Conservation (phyloP, 2,113 vertebrate genomes). For the Xenus cinereus region DNA sequence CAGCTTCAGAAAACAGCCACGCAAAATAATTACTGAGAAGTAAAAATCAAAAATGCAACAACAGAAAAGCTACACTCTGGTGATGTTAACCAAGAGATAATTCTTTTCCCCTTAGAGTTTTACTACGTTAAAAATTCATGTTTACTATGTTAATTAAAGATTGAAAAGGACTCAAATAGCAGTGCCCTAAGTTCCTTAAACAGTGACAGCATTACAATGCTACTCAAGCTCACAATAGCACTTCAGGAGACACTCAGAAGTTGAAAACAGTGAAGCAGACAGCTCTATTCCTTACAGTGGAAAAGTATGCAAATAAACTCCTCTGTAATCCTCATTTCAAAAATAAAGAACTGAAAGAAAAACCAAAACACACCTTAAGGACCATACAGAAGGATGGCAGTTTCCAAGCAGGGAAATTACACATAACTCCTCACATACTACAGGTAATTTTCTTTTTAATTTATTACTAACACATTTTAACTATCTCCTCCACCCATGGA, state of each 20-base stretch:
- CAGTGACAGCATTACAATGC: background rate
- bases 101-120: background rate
- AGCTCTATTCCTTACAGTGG: background rate
- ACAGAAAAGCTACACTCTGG: background rate
- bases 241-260: background rate
- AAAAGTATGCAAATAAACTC: background rate
- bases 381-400: background rate
- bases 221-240: background rate
- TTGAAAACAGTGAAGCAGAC: background rate
- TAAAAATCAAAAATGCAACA: background rate
- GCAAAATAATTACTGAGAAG: background rate
- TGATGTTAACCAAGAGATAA: background rate
- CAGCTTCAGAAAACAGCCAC: background rate
- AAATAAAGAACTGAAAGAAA: background rate
- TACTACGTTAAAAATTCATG: too few relatives aligned
- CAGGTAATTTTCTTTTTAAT: background rate
- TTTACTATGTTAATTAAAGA: background rate
- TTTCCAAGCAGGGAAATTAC: background rate
- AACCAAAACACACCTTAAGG: background rate
- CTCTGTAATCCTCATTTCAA: background rate
- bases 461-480: background rate
- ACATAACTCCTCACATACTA: background rate
- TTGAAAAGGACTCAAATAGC: background rate
- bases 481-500: accelerated
- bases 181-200: background rate